These are phyloP conservation scores for Lasioglossum figueresi DNA, from an alignment of 2,888 invertebrate genomes.

Conservation along the genomic window DNA sequence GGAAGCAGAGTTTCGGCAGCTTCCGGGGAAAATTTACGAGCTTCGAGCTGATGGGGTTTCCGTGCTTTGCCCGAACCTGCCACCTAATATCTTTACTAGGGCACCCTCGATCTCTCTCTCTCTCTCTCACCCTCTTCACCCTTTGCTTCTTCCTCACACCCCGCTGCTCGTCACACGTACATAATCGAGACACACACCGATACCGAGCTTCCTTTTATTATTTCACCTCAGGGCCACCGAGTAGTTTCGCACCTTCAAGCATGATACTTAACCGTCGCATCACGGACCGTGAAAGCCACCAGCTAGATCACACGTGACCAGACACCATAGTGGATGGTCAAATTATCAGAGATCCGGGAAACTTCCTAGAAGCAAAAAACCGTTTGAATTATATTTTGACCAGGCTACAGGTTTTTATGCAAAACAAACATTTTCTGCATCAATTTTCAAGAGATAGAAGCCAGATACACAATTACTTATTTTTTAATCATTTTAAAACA, in stretches of 20 bases:
- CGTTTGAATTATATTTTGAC: not conserved
- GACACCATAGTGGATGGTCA: not conserved
- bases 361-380: not conserved
- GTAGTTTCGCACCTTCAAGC: not conserved
- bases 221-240: slow-evolving; percentile 8
- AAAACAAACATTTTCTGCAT: not conserved
- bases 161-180: slow-evolving; percentile 41
- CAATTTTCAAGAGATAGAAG: not conserved
- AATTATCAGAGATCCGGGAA: not conserved
- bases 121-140: slow-evolving; percentile 64
- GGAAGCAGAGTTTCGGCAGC: slow-evolving; percentile 77
- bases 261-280: not conserved
- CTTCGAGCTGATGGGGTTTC: slow-evolving; percentile 81
- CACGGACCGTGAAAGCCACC: not conserved
- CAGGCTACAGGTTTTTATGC: not conserved
- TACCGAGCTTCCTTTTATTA: slow-evolving; percentile 37
- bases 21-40: slow-evolving; percentile 80
- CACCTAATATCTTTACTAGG: slow-evolving; percentile 81
- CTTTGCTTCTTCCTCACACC: slow-evolving; percentile 7
- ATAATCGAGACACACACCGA: slow-evolving; percentile 51
- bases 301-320: slow-evolving; percentile 1
- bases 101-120: slow-evolving; percentile 70
- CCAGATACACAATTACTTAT: not conserved
- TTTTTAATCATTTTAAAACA: not conserved
- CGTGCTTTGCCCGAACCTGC: slow-evolving; percentile 76